Evolutionary conservation across 1,140 invertebrate genomes (phyloP).

Genomic region (Rhyzopertha dominica): DNA sequence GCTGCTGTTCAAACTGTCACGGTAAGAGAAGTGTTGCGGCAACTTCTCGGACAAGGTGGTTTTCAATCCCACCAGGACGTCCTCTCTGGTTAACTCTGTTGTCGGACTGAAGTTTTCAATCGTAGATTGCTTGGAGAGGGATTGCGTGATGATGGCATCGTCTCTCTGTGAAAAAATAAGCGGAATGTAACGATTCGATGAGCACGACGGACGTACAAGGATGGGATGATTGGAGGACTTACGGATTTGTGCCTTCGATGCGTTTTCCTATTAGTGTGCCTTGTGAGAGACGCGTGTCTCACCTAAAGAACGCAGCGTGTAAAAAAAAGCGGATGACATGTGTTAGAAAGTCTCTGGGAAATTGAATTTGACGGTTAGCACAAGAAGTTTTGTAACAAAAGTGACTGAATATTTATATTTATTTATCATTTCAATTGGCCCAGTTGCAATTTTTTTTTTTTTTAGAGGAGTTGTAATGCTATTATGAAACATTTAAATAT

Average conservation of each 20-base stretch:
- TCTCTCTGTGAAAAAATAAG: conserved; percentile 27
- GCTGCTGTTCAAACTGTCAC: conserved; percentile 49
- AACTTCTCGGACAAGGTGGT: conserved; percentile 38
- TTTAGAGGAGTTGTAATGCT: too few species aligned
- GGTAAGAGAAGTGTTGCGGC: conserved; percentile 35
- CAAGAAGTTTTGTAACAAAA: too few species aligned
- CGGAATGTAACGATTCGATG: conserved; percentile 3
- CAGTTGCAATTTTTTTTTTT: too few species aligned
- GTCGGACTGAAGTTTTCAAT: too few species aligned
- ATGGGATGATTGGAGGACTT: conserved; percentile 46
- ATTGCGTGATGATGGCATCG: conserved; percentile 26
- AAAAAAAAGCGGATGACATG: too few species aligned
- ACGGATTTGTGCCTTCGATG: conserved; percentile 69
- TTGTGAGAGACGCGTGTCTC: conserved; percentile 67
- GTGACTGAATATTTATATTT: too few species aligned
- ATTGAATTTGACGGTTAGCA: too few species aligned
- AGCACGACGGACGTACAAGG: neutral
- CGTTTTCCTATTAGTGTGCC: conserved; percentile 60
- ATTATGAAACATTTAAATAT: too few species aligned
- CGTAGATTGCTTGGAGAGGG: conserved; percentile 16
- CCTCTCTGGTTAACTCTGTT: too few species aligned
- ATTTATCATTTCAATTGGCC: too few species aligned
- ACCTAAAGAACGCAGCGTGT: conserved; percentile 48
- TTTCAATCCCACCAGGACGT: conserved; percentile 36
- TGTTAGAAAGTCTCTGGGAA: too few species aligned